Evolutionary conservation across 2,113 vertebrate species (phyloP).

Genomic region (Serinus canaria): DNA sequence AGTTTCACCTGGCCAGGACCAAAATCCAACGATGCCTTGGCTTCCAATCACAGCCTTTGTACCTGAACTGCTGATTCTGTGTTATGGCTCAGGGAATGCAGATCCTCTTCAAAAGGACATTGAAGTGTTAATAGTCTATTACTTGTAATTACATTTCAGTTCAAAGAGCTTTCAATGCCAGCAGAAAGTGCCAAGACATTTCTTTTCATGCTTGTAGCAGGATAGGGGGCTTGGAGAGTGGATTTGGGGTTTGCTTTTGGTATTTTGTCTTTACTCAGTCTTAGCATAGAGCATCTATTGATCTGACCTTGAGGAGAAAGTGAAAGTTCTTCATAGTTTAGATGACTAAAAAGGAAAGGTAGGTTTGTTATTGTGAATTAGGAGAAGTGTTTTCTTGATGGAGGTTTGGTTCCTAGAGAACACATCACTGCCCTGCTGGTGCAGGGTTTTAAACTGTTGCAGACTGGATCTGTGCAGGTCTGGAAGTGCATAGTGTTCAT

Average conservation of each 20-base stretch:
- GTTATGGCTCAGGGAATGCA: background rate
- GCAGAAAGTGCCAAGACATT: background rate
- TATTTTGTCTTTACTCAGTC: background rate
- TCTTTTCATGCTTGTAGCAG: background rate
- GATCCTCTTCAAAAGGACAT: background rate
- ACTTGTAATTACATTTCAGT: background rate
- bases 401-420: background rate
- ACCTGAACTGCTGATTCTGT: background rate
- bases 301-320: background rate
- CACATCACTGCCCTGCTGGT: background rate
- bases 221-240: background rate
- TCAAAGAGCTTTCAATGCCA: background rate
- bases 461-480: background rate
- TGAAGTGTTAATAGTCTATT: background rate
- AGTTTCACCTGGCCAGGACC: background rate
- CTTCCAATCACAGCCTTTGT: fast-evolving
- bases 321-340: background rate
- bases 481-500: background rate
- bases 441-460: background rate
- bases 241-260: background rate
- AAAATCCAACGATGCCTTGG: background rate
- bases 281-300: background rate
- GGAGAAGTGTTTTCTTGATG: background rate
- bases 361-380: background rate
- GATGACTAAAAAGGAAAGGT: background rate